Evolutionary conservation across 2,888 invertebrate genomes (phyloP).

Genomic region (Hirtodrosophila duncani): DNA sequence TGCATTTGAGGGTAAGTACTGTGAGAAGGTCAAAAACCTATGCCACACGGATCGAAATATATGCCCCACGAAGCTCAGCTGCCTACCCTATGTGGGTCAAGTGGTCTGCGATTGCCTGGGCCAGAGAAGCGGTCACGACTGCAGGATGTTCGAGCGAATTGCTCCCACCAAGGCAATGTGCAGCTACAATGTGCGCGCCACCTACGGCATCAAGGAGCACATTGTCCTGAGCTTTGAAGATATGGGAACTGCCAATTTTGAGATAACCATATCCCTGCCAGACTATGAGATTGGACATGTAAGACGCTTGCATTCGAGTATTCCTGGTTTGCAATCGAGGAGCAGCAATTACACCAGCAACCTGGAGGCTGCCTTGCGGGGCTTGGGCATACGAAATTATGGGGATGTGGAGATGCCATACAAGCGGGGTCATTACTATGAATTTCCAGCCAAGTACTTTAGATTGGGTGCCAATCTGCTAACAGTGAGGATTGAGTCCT

Average conservation of each 20-base stretch:
- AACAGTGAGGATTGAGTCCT: slow-evolving; percentile 5
- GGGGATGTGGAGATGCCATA: slow-evolving; percentile 21
- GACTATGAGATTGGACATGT: slow-evolving; percentile 13
- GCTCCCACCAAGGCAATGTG: slow-evolving; percentile 16
- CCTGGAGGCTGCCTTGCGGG: slow-evolving; percentile 12
- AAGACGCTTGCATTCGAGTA: background rate
- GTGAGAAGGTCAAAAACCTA: slow-evolving; percentile 28
- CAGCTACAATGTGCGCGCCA: slow-evolving; percentile 15
- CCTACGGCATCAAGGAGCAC: slow-evolving; percentile 10
- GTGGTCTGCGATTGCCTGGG: slow-evolving; percentile 8
- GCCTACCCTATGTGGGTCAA: slow-evolving; percentile 29
- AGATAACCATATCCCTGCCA: slow-evolving; percentile 19
- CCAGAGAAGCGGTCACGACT: background rate
- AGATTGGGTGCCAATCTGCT: slow-evolving; percentile 17
- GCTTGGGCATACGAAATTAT: slow-evolving; percentile 23
- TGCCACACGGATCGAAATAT: slow-evolving; percentile 9
- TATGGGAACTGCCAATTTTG: background rate
- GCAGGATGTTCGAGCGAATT: background rate
- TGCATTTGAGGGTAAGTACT: slow-evolving; percentile 28
- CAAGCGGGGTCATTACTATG: slow-evolving; percentile 6
- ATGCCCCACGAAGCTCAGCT: slow-evolving; percentile 6
- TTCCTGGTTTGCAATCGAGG: background rate
- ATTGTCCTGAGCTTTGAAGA: slow-evolving; percentile 28
- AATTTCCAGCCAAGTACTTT: slow-evolving; percentile 15
- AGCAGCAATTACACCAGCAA: slow-evolving; percentile 10